phyloP scores from a whole-genome alignment of 1,140 invertebrate genomes.

The Platorchestia sp. region DNA sequence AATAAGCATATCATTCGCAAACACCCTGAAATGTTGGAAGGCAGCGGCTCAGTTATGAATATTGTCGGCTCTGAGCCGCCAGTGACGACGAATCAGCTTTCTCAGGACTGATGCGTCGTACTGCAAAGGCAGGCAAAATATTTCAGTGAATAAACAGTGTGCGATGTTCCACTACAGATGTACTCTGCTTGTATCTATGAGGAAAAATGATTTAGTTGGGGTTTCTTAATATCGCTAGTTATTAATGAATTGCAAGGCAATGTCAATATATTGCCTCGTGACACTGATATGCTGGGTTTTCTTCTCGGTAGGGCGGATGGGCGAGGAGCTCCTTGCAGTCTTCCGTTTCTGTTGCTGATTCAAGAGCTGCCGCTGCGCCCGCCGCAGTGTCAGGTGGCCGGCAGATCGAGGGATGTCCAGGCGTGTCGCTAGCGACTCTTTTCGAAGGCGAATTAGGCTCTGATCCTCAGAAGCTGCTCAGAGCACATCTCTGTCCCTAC shows the following conservation, averaged over 20 bases:
- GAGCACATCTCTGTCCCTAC: conserved; percentile 29
- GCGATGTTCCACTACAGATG: background rate
- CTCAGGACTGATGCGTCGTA: background rate
- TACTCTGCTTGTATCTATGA: background rate
- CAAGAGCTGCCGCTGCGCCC: background rate
- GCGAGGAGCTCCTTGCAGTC: background rate
- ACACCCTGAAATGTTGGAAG: conserved; percentile 35
- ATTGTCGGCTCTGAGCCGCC: background rate
- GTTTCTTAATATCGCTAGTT: background rate
- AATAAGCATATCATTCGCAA: conserved; percentile 54
- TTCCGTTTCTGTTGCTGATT: background rate
- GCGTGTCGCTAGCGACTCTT: background rate
- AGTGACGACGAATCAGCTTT: background rate
- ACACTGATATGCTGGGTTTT: conserved; percentile 27
- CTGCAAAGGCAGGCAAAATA: background rate
- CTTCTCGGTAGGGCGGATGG: conserved; percentile 30
- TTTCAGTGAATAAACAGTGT: background rate
- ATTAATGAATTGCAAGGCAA: background rate
- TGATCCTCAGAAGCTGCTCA: background rate
- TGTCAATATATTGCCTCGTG: background rate
- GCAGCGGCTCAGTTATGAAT: background rate
- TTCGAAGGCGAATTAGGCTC: background rate
- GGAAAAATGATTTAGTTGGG: background rate
- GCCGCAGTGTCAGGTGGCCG: background rate
- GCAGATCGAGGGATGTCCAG: background rate